These are phyloP conservation scores for Caradrina kadenii DNA, from an alignment of 2,888 invertebrate species.

Conservation along the genomic window DNA sequence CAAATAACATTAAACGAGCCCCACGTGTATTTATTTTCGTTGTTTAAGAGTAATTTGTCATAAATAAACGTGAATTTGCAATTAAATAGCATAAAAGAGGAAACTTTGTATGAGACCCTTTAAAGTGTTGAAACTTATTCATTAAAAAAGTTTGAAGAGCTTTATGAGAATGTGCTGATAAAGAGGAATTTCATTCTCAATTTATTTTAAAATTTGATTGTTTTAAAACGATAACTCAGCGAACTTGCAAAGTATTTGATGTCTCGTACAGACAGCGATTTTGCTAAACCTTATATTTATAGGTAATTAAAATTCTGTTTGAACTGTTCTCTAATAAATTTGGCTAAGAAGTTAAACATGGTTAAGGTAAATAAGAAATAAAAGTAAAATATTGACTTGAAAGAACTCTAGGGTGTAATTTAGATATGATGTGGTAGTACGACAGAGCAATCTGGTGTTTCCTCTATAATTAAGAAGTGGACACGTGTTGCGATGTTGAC, in stretches of 20 bases:
- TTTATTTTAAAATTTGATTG: slow-evolving; percentile 33
- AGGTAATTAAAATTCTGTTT: slow-evolving; percentile 17
- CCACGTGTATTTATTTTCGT: slow-evolving; percentile 35
- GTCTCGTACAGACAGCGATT: slow-evolving; percentile 9
- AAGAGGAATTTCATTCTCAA: slow-evolving; percentile 30
- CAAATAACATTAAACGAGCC: slow-evolving; percentile 43
- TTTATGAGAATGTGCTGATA: slow-evolving; percentile 8
- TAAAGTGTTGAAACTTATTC: slow-evolving; percentile 4
- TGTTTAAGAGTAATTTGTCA: slow-evolving; percentile 14
- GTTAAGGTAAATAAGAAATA: slow-evolving; percentile 29
- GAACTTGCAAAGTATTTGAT: slow-evolving; percentile 13
- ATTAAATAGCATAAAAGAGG: neutral
- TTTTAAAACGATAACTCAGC: slow-evolving; percentile 13
- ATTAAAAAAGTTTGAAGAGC: slow-evolving; percentile 26
- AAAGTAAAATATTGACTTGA: slow-evolving; percentile 14
- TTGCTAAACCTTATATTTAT: neutral
- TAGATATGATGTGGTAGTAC: neutral
- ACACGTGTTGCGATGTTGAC: slow-evolving; percentile 64
- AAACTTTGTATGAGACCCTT: slow-evolving; percentile 22
- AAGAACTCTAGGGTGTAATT: neutral
- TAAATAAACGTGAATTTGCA: slow-evolving; percentile 18
- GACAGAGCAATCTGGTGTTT: slow-evolving; percentile 12
- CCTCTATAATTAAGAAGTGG: slow-evolving; percentile 33
- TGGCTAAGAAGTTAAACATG: slow-evolving; percentile 15
- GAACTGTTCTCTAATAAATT: slow-evolving; percentile 27